phyloP scores from a whole-genome alignment of 2,888 invertebrate genomes.

The Dryococelus australis region DNA sequence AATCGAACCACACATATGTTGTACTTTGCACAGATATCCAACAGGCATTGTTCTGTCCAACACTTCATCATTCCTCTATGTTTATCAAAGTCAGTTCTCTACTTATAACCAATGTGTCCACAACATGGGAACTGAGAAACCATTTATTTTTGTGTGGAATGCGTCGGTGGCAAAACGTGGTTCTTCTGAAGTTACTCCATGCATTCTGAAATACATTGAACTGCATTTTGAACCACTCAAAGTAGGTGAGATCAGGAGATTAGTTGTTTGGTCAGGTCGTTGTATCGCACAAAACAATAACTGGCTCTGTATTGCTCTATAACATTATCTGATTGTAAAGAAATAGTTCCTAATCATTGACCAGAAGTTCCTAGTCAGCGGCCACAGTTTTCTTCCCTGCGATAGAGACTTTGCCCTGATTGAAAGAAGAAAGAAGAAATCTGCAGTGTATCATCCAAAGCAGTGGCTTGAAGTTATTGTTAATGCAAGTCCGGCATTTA shows the following conservation, averaged over 20 bases:
- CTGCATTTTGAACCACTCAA: too few relatives aligned
- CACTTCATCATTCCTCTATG: neutral
- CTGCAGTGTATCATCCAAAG: too few relatives aligned
- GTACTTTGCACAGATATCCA: neutral
- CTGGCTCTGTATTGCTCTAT: neutral
- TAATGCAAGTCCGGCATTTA: too few relatives aligned
- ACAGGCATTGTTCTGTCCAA: constrained; percentile 10
- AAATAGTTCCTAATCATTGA: neutral
- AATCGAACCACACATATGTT: neutral
- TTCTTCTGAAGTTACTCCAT: neutral
- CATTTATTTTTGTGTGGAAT: neutral
- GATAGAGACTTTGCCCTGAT: too few relatives aligned
- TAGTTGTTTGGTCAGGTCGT: too few relatives aligned
- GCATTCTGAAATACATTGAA: too few relatives aligned
- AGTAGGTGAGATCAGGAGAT: too few relatives aligned
- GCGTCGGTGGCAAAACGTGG: neutral
- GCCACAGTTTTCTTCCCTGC: too few relatives aligned
- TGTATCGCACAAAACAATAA: too few relatives aligned
- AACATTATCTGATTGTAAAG: neutral
- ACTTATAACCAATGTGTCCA: neutral
- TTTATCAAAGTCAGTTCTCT: neutral
- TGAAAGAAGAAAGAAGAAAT: too few relatives aligned
- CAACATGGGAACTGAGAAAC: neutral
- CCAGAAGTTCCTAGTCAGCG: too few relatives aligned
- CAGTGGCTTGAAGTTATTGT: too few relatives aligned